phyloP scores from a whole-genome alignment of 2,888 invertebrate genomes.

The Papilio elwesi region DNA sequence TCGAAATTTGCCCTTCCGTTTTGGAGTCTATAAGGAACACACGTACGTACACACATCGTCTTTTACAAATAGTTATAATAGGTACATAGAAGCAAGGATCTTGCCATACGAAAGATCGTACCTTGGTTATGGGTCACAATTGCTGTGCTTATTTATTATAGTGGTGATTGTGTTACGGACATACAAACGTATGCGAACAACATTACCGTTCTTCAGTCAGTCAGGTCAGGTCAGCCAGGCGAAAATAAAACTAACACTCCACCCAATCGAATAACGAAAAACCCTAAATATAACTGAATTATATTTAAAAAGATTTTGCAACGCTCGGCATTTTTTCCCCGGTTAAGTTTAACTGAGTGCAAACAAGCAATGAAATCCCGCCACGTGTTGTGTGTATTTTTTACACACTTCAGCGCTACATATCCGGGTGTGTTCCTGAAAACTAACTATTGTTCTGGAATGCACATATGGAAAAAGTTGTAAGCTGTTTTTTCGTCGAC shows the following conservation, averaged over 20 bases:
- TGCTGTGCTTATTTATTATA: too few species aligned
- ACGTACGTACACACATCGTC: too few species aligned
- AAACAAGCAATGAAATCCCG: constrained; percentile 7
- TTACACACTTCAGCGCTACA: constrained; percentile 8
- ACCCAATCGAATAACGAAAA: neutral
- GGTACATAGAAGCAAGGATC: too few species aligned
- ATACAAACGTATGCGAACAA: too few species aligned
- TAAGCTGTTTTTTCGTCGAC: neutral
- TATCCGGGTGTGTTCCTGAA: constrained; percentile 3
- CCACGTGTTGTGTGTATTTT: constrained; percentile 1
- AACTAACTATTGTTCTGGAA: constrained; percentile 12
- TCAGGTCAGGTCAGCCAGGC: too few species aligned
- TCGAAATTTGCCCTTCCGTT: too few species aligned
- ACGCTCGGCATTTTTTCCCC: constrained; percentile 8
- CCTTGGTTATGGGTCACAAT: too few species aligned
- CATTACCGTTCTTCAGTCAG: too few species aligned
- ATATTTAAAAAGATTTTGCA: neutral
- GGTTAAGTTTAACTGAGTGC: constrained; percentile 16
- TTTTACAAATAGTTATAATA: too few species aligned
- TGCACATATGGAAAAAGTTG: neutral
- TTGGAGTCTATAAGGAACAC: too few species aligned
- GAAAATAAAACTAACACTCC: neutral
- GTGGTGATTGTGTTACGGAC: too few species aligned
- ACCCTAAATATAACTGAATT: constrained; percentile 1
- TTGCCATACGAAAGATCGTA: too few species aligned